Base-by-base conservation (phyloP, 1,140 invertebrate genomes). In the Ostrea edulis region DNA sequence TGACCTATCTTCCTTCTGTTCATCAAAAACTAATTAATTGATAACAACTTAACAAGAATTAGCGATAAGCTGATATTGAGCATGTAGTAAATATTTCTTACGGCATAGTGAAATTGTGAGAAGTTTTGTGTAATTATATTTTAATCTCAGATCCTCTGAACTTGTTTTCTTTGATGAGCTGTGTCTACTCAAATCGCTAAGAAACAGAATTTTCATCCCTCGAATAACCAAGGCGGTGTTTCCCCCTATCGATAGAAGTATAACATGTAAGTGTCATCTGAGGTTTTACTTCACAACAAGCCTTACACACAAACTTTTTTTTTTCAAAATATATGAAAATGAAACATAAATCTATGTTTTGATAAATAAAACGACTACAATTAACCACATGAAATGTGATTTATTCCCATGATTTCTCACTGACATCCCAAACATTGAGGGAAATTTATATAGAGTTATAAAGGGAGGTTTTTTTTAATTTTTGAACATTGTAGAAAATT, bases 31-130 rank as follows among this genome's bases (percentile, higher is more conserved):
- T 35, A 77, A 77, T 77, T 77, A 77, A 14, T 35, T 77, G 68
- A 77, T 77, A 77, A 77, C 22, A 77, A 25, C 68, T 25, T 35
- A 22, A 77, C 25, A 77, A 77, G 68, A 29, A 29, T 77, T 77
- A 44, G 9, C 11, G 68, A 77, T 77, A 35, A 22, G 14, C 25
- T 14, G 68, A 77, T 77, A 35, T 29, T 44, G 14, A 20, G 5
- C 5, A 62, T 62, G 55, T 62, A 20, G 17, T 20, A 62, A 0
- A 62, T 62, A n/a, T 62, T 62, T 58, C n/a, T n/a, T n/a, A 7
- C n/a, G 55, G 55, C 20, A 20, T 62, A 62, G 5, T 20, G 3
- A 62, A 8, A n/a, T 62, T 62, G 55, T 62, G 14, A 17, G 54
- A 62, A 62, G n/a, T 62, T 5, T 62, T 20, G n/a, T 17, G 17